A percentile compares a stretch with the other conserved stretches of the same genome.
Conservation (phyloP, 2,797 vertebrate species). For the Enteromius anoplus region DNA sequence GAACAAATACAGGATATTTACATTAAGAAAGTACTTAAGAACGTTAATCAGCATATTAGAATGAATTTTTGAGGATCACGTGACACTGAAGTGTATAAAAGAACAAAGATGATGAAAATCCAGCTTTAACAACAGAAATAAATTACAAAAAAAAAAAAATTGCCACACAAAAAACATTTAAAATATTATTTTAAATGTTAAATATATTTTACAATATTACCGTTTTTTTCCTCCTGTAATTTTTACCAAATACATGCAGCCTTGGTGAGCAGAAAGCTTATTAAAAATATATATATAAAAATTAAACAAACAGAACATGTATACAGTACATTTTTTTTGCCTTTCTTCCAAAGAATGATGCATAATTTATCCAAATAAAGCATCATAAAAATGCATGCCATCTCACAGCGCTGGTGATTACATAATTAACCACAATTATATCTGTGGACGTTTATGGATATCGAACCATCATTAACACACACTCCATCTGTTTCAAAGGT, state of each 20-base stretch:
- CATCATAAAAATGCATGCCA: neutral
- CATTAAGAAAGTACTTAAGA: neutral
- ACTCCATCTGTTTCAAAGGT: conserved; percentile 37
- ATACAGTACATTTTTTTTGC: neutral
- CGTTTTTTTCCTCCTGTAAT: neutral
- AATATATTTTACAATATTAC: too few relatives aligned
- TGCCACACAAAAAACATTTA: too few relatives aligned
- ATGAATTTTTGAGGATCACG: too few relatives aligned
- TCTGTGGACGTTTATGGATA: neutral
- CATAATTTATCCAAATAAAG: neutral
- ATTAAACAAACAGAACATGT: too few relatives aligned
- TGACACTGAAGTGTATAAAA: too few relatives aligned
- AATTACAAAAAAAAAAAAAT: too few relatives aligned
- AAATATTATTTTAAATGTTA: too few relatives aligned
- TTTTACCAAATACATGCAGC: neutral
- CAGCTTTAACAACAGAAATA: too few relatives aligned
- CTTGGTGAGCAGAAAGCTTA: neutral
- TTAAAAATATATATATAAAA: too few relatives aligned
- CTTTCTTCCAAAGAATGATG: neutral
- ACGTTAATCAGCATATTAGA: too few relatives aligned
- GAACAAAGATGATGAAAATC: too few relatives aligned
- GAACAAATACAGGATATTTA: neutral
- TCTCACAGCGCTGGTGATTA: neutral
- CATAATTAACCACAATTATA: neutral
- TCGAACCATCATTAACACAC: conserved; percentile 12